A percentile compares a stretch with the other conserved stretches of the same genome.
phyloP scores from a whole-genome alignment of 2,113 vertebrate genomes.

The Alexandromys fortis region DNA sequence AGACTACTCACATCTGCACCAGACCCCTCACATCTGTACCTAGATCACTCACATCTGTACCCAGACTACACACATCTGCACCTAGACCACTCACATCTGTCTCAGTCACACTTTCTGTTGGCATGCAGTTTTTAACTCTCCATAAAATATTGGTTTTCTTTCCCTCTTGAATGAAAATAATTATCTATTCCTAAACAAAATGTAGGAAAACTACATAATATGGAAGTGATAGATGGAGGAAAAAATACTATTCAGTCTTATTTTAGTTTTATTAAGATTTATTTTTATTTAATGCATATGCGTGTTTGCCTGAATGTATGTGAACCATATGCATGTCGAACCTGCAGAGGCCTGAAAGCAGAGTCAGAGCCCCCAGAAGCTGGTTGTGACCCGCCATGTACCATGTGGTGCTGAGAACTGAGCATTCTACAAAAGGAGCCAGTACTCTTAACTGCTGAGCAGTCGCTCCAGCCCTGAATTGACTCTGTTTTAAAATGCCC shows the following conservation, averaged over 20 bases:
- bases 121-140: not conserved
- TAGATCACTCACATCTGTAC: not conserved
- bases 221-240: not conserved
- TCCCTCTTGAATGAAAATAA: conserved; percentile 5
- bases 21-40: not conserved
- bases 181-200: not conserved
- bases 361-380: not conserved
- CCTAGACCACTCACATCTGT: not conserved
- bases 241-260: not conserved
- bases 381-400: not conserved
- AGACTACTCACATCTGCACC: not conserved
- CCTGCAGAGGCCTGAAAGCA: not conserved
- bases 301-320: not conserved
- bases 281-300: not conserved
- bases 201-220: not conserved
- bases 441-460: not conserved
- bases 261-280: not conserved
- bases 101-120: not conserved
- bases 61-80: not conserved
- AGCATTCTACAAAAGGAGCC: not conserved
- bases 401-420: not conserved
- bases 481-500: not conserved
- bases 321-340: too few relatives aligned
- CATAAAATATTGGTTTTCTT: not conserved
- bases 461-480: not conserved